Percentiles rank a stretch among this genome's conserved stretches.
Conservation (phyloP, 2,797 vertebrate species). For the Sebastolobus alascanus region DNA sequence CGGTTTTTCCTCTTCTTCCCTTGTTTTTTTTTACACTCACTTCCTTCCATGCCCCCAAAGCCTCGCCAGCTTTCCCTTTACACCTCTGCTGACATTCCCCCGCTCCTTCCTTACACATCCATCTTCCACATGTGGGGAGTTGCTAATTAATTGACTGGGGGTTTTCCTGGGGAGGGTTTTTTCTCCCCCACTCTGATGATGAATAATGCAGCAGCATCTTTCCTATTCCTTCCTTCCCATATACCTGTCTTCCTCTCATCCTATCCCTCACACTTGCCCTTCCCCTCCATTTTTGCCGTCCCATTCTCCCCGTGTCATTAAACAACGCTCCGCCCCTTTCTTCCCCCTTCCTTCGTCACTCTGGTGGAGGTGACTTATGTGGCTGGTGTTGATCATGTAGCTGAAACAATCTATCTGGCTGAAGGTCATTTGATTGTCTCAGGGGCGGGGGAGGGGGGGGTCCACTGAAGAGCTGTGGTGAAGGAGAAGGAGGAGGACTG, state of each 20-base stretch:
- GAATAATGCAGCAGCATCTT: slow-evolving; percentile 31
- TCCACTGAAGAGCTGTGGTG: not conserved
- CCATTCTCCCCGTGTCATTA: slow-evolving; percentile 26
- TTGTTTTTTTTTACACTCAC: not conserved
- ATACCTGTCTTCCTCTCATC: not conserved
- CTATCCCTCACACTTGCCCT: not conserved
- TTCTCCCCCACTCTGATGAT: slow-evolving; percentile 3
- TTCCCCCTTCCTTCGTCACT: slow-evolving; percentile 6
- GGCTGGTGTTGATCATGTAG: slow-evolving; percentile 51
- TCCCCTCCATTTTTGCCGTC: not conserved
- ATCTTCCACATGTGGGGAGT: slow-evolving; percentile 35
- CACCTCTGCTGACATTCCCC: not conserved
- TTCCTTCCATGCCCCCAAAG: not conserved
- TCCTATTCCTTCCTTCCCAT: not conserved
- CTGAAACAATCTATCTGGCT: slow-evolving; percentile 64
- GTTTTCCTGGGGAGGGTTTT: slow-evolving; percentile 37
- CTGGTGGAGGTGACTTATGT: slow-evolving; percentile 55
- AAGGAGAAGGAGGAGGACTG: slow-evolving; percentile 2
- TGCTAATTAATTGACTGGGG: slow-evolving; percentile 67
- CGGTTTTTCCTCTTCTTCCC: not conserved
- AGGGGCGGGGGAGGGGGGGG: not conserved
- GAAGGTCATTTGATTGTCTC: slow-evolving; percentile 65
- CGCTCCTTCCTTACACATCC: slow-evolving; percentile 15
- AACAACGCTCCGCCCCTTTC: slow-evolving; percentile 10
- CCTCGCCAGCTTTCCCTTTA: not conserved